Percentiles rank a stretch among this genome's conserved stretches.
phyloP scores from a whole-genome alignment of 1,140 invertebrate genomes.

The Matsumurasca onukii region DNA sequence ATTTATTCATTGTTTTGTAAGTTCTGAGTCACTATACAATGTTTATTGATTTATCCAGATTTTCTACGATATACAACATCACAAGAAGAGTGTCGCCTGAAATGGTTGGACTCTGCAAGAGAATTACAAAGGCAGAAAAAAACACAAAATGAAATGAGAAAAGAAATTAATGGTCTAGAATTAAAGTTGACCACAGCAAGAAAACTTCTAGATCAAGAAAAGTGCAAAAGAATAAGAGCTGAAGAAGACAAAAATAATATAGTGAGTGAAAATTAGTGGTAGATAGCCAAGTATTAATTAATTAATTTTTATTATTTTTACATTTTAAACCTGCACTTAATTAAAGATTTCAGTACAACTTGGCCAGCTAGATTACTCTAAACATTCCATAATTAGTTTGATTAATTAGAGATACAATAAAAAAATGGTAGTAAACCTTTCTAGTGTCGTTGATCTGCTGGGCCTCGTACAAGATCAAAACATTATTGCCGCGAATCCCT shows the following conservation, averaged over 20 bases:
- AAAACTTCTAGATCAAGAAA: conserved; percentile 75
- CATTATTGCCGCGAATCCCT: background rate
- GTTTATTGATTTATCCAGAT: conserved; percentile 16
- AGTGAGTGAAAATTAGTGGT: conserved; percentile 47
- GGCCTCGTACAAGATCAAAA: background rate
- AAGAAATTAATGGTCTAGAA: conserved; percentile 66
- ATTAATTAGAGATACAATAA: background rate
- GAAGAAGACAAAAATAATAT: conserved; percentile 64
- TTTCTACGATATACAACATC: conserved; percentile 6
- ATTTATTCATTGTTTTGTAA: background rate
- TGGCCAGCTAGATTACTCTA: background rate
- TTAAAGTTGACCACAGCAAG: conserved; percentile 75
- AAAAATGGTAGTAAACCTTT: background rate
- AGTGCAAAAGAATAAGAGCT: conserved; percentile 59
- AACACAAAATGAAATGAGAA: conserved; percentile 62
- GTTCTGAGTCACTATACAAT: too few relatives aligned
- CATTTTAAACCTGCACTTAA: background rate
- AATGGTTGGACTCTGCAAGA: conserved; percentile 64
- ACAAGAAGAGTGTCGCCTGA: conserved; percentile 49
- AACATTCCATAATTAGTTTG: background rate
- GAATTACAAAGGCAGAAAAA: conserved; percentile 66
- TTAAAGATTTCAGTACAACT: background rate
- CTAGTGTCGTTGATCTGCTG: background rate
- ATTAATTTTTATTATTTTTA: conserved; percentile 11
- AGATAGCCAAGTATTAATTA: conserved; percentile 18